Base-by-base conservation (phyloP, 2,888 invertebrate species). In the Lithophane semibrunnea region DNA sequence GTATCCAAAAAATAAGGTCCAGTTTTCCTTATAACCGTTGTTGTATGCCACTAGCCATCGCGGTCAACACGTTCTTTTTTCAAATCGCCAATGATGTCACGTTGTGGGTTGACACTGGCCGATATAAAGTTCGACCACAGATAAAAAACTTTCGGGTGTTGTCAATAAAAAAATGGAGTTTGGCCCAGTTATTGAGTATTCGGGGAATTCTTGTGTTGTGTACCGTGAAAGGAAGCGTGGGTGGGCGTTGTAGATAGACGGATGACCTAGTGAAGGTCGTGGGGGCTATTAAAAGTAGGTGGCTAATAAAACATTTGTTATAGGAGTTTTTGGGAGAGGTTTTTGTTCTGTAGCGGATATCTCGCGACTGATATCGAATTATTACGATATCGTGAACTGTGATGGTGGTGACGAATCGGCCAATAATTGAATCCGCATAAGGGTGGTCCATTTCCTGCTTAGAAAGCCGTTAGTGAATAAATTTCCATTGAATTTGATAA, bases 41-140 rank as follows among this genome's bases (percentile, higher is more conserved):
- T 70, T 73, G 80, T 88, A 77, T 84, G 80, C 87, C 86, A 88
- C 81, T 86, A 87, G 87, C 84, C 86, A 91, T 90, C 87, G 91
- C 91, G 91, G 93, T 91, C 91, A 91, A 84, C 82, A 63, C 76
- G 86, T 89, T 90, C 86, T 84, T 87, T 90, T 91, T 91, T 90
- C 82, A 83, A 90, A 89, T 88, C 77, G 86, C 74, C 86, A 78
- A 79, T 88, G 86, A 89, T 86, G 89, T 88, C 86, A 90, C 82
- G 82, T 88, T 75, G 76, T 73, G 77, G 79, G 79, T 88, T 88
- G 87, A 88, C 88, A 88, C 87, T 88, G 88, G 87, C 87, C 84
- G 85, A 84, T 85, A 85, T 85, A 78, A 81, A 85, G 73, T 82
- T 82, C 60, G 68, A 56, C 44, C 64, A 67, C 82, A 77, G 80